Evolutionary conservation across 2,888 invertebrate genomes (phyloP), one percentile per base, ranked within the genome.

Genomic region (Antitype chi): DNA sequence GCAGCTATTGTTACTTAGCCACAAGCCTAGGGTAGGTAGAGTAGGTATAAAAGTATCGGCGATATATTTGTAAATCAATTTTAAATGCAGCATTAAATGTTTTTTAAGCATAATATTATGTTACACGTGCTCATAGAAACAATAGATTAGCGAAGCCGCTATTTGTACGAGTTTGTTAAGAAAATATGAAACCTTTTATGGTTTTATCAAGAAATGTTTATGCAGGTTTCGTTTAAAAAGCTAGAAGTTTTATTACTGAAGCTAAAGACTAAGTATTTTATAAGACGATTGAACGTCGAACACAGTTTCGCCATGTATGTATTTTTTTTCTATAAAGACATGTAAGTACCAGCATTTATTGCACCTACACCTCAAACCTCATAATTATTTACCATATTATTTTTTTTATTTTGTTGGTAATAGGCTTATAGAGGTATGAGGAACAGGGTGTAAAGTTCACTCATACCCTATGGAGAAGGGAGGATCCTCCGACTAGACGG

Each of bases 61-160:
- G 47, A 23, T 47, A 20, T n/a, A 17, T 66, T 66, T 66, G 15
- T 28, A 23, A 78, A 76, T 55, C 53, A 32, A 63, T 76, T 55
- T 17, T 53, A 6, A n/a, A 74, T 17, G 28, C 52, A n/a, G 13
- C 20, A 28, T 38, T n/a, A 55, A 7, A 6, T n/a, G 43, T 17
- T 20, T 60, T 53, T 75, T n/a, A n/a, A n/a, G n/a, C 53, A 60
- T 74, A 20, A 53, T 47, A 2, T 53, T 32, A 43, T 53, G 6
- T 53, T 47, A 43, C 17, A 74, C 17, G 23, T n/a, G 32, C 32
- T n/a, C 20, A 9, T 20, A 28, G 4, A 57, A 47, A 23, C n/a
- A 25, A 13, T 20, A 49, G 20, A 20, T 47, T n/a, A n/a, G n/a
- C n/a, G n/a, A n/a, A 66, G 5, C 11, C n/a, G n/a, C 1, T 11